phyloP scores from a whole-genome alignment of 53 echinoderm and acorn worm genomes.

The Echinarachnius parma region DNA sequence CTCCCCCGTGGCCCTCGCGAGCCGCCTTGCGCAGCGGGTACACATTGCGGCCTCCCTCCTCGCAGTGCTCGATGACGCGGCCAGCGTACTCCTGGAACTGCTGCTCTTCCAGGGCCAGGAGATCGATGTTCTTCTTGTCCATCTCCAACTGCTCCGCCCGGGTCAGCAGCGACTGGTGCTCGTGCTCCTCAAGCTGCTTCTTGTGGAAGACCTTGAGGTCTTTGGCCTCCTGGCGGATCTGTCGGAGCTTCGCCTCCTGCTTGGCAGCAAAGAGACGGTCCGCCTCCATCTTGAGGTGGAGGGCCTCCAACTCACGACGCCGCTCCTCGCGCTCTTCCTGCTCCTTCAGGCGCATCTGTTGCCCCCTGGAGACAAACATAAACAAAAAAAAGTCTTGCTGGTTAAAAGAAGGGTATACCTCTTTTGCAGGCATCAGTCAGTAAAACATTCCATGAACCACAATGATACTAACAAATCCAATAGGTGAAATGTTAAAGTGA shows the following conservation, averaged over 20 bases:
- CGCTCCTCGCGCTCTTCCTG: constrained; percentile 67
- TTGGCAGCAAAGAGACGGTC: constrained; percentile 84
- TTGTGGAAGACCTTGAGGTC: constrained; percentile 65
- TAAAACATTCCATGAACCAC: too few relatives aligned
- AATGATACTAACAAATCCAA: too few relatives aligned
- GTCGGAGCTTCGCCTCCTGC: constrained; percentile 70
- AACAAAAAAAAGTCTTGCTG: too few relatives aligned
- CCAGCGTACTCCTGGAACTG: constrained; percentile 95
- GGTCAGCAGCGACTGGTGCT: constrained; percentile 13
- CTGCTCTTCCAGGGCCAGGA: constrained; percentile 80
- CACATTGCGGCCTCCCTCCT: constrained; percentile 78
- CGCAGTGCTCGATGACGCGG: constrained; percentile 86
- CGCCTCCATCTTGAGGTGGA: constrained; percentile 82
- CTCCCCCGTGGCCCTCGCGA: constrained; percentile 91
- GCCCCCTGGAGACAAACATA: constrained; percentile 46
- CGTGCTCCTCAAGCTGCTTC: constrained; percentile 64
- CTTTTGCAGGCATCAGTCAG: too few relatives aligned
- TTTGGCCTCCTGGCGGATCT: constrained; percentile 50
- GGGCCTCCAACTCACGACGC: constrained; percentile 66
- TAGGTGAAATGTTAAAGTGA: too few relatives aligned
- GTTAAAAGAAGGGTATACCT: too few relatives aligned
- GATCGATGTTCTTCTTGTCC: constrained; percentile 89
- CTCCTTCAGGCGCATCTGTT: constrained; percentile 60
- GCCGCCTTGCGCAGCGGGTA: constrained; percentile 93
- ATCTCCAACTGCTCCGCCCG: constrained; percentile 72